Base-by-base conservation (phyloP, 2,797 vertebrate species). In the Rachycentron canadum region DNA sequence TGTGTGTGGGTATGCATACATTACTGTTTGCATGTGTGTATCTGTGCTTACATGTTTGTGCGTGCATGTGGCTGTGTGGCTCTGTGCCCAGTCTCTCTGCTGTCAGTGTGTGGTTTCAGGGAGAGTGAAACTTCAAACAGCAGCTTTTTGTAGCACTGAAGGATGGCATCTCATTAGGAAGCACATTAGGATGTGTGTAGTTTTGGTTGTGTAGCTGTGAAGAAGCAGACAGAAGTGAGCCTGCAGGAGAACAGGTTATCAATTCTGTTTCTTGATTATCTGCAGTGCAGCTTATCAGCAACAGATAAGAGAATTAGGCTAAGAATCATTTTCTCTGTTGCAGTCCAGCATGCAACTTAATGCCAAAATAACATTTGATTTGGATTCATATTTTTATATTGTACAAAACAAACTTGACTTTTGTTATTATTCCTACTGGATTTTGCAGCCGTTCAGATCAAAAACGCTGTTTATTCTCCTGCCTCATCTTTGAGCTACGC, bases 201-300 rank as follows among this genome's bases (percentile, higher is more conserved):
- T 73, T 53, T 61, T 2, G 52, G 64, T 69, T 76, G 73, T 52
- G 73, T 72, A 17, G 43, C 73, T 74, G 66, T 50, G 68, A 68
- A 38, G 73, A 57, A 41, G 80, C 67, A 74, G 73, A 30, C 62
- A 45, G 67, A 69, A 66, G 19, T 11, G 50, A 84, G 73, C 61
- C 74, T 62, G 65, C 81, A 56, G 78, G 43, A 86, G 71, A 76
- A 55, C 73, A 79, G 72, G 63, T 91, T 84, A 88, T 89, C 83
- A 79, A 52, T 75, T 62, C 75, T 78, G 55, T 41, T 86, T 47
- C 80, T 82, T 79, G 81, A 88, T 89, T 88, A 86, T 91, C 86
- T 87, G 77, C 77, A 82, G 71, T 61, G 82, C 81, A 79, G 81
- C 81, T 88, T 88, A 86, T 87, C 85, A 36, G 76, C 43, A 61